Evolutionary conservation across 2,888 invertebrate species (phyloP).

Genomic region (Griposia aprilina): DNA sequence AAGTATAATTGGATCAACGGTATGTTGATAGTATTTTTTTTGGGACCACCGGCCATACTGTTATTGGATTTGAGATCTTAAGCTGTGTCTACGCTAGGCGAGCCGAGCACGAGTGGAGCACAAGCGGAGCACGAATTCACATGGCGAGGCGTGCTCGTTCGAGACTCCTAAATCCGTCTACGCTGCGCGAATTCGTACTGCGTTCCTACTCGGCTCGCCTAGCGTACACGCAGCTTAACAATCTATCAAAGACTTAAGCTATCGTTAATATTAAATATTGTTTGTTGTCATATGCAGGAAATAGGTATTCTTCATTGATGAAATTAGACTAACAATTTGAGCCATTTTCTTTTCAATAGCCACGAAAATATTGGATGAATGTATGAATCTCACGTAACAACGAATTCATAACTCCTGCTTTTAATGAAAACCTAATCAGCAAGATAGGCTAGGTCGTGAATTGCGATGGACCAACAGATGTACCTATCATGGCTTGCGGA

Average conservation of each 20-base stretch:
- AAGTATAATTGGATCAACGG: not conserved
- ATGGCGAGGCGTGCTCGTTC: too few relatives aligned
- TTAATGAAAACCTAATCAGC: not conserved
- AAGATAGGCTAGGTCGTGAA: too few relatives aligned
- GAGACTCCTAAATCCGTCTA: too few relatives aligned
- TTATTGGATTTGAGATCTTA: not conserved
- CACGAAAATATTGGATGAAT: not conserved
- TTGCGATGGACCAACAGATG: not conserved
- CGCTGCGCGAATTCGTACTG: too few relatives aligned
- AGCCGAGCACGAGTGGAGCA: too few relatives aligned
- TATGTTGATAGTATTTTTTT: not conserved
- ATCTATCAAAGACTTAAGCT: not conserved
- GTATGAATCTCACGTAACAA: not conserved
- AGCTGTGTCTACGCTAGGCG: too few relatives aligned
- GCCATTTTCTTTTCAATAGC: not conserved
- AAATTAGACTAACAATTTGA: not conserved
- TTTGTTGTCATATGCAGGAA: not conserved
- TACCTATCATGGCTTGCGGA: not conserved
- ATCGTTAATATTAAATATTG: not conserved
- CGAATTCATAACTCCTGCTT: not conserved
- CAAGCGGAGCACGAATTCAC: too few relatives aligned
- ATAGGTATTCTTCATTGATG: not conserved
- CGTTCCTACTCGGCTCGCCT: too few relatives aligned
- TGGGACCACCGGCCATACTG: not conserved
- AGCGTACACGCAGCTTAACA: not conserved